These are phyloP conservation scores for Rhinogobius similis DNA, from an alignment of 2,113 vertebrate genomes.

Conservation along the genomic window DNA sequence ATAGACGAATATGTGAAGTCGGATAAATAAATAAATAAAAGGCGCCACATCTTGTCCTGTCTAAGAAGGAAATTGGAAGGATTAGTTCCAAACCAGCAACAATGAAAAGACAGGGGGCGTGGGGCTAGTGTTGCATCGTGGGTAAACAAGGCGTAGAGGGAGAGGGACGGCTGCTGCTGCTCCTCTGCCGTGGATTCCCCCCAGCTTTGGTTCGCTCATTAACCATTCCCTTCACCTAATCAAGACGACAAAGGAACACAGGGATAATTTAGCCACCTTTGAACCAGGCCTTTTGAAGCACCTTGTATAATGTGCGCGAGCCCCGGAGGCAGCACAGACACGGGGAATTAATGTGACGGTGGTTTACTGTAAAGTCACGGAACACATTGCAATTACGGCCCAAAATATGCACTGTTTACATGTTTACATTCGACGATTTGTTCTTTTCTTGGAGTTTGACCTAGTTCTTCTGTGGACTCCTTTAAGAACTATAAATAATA, in stretches of 20 bases:
- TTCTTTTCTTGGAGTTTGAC: not conserved
- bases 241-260: slow-evolving; percentile 63
- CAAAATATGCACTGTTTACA: not conserved
- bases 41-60: slow-evolving; percentile 76
- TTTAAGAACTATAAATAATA: not conserved
- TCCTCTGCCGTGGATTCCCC: slow-evolving; percentile 6
- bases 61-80: slow-evolving; percentile 76
- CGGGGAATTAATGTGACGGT: not conserved
- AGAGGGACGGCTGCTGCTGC: slow-evolving; percentile 36
- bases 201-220: slow-evolving; percentile 1
- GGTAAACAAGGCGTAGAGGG: slow-evolving; percentile 73
- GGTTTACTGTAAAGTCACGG: not conserved
- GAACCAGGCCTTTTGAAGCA: slow-evolving; percentile 58
- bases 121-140: slow-evolving; percentile 64
- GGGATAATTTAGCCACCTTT: slow-evolving; percentile 60
- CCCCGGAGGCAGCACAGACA: slow-evolving; percentile 39
- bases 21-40: slow-evolving; percentile 75
- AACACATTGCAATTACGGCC: not conserved
- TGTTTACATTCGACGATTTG: not conserved
- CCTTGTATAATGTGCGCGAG: slow-evolving; percentile 53
- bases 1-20: slow-evolving; percentile 73
- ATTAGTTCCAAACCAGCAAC: slow-evolving; percentile 80
- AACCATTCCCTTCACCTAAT: slow-evolving; percentile 51
- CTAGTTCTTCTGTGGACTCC: not conserved
- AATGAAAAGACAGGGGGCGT: slow-evolving; percentile 74